A percentile compares a stretch with the other conserved stretches of the same genome.
phyloP scores from a whole-genome alignment of 1,140 invertebrate species.

The Zaprionus tsacasi region DNA sequence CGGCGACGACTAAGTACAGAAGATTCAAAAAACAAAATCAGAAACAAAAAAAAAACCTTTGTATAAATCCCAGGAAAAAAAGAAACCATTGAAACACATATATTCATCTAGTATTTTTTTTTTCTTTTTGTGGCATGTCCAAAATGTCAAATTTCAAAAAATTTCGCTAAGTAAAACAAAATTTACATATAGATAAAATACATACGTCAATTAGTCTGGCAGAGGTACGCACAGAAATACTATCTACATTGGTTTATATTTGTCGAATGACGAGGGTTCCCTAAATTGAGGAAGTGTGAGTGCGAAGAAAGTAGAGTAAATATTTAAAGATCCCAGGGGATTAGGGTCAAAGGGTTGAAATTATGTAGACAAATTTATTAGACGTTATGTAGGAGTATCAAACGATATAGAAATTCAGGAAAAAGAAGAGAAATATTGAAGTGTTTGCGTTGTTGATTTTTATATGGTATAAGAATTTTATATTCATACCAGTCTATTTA shows the following conservation, averaged over 20 bases:
- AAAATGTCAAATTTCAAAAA: conserved; percentile 64
- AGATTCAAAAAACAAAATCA: conserved; percentile 24
- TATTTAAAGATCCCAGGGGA: neutral
- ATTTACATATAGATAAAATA: conserved; percentile 50
- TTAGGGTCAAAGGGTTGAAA: neutral
- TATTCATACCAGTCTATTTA: neutral
- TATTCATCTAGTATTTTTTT: conserved; percentile 35
- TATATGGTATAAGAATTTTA: too few relatives aligned
- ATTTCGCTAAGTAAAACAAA: conserved; percentile 13
- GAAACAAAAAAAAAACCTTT: neutral
- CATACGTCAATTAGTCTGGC: conserved; percentile 76
- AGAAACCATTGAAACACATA: conserved; percentile 9
- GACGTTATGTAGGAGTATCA: neutral
- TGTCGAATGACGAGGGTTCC: conserved; percentile 3
- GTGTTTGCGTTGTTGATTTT: too few relatives aligned
- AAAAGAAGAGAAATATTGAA: too few relatives aligned
- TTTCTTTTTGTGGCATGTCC: conserved; percentile 40
- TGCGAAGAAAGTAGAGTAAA: neutral
- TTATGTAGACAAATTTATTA: neutral
- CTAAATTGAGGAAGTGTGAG: neutral
- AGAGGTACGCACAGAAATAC: conserved; percentile 22
- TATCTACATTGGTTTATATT: neutral
- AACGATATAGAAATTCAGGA: neutral
- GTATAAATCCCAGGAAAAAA: neutral
- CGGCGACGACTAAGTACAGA: conserved; percentile 28